Conservation (phyloP, 2,888 invertebrate species). For the Caenorhabditis macrosperma region DNA sequence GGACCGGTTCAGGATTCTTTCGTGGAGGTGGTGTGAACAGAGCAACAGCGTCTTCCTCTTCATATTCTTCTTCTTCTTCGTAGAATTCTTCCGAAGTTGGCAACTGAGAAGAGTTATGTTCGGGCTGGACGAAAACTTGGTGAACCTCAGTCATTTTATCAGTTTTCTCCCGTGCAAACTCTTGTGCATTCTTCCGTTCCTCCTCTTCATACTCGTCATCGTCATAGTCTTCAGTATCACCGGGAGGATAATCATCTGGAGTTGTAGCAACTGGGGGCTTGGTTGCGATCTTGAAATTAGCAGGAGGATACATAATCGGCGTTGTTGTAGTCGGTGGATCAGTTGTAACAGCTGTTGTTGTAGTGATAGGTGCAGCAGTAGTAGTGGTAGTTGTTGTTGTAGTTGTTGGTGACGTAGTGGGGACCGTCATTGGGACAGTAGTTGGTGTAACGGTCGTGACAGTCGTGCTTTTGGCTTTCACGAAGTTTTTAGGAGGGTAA, state of each 20-base stretch:
- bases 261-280: conserved; percentile 11
- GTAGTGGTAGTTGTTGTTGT: conserved; percentile 13
- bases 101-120: conserved; percentile 16
- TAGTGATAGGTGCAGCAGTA: conserved; percentile 8
- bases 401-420: too few species aligned
- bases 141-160: conserved; percentile 20
- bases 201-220: conserved; percentile 12
- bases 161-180: neutral
- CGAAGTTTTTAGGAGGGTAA: conserved; percentile 42
- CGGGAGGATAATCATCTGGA: neutral
- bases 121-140: neutral
- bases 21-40: conserved; percentile 24
- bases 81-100: neutral
- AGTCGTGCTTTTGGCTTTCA: conserved; percentile 13
- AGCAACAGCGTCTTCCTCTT: conserved; percentile 4
- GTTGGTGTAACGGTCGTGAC: conserved; percentile 12
- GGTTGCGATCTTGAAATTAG: conserved; percentile 15
- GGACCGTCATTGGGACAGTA: too few species aligned
- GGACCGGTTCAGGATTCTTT: neutral
- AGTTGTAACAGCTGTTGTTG: conserved; percentile 5
- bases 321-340: neutral
- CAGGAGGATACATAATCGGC: conserved; percentile 41
- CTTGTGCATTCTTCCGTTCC: too few species aligned
- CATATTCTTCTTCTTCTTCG: neutral
- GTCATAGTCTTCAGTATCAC: conserved; percentile 12